Percentiles rank a stretch among this genome's conserved stretches.
These are phyloP conservation scores for Cuniculus paca DNA, from an alignment of 2,797 vertebrate genomes.

Conservation along the genomic window DNA sequence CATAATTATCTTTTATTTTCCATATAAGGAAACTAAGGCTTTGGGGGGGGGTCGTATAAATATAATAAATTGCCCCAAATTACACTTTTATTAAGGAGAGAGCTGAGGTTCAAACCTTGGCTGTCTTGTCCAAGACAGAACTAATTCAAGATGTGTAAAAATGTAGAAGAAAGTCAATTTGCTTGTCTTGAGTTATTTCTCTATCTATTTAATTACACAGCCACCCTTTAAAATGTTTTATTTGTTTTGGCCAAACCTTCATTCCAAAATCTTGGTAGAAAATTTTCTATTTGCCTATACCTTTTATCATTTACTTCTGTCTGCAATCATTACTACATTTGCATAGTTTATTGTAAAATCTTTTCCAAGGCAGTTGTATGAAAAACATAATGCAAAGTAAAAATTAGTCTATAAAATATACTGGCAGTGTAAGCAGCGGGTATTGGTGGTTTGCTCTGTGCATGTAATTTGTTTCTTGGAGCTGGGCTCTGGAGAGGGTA, in stretches of 20 bases:
- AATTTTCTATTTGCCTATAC: neutral
- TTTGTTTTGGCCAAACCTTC: neutral
- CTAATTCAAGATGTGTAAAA: neutral
- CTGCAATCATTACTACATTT: neutral
- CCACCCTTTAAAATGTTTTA: neutral
- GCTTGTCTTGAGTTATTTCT: neutral
- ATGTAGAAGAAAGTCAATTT: neutral
- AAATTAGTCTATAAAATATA: conserved; percentile 12
- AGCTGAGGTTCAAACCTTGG: neutral
- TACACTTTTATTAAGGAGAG: neutral
- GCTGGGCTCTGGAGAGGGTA: neutral
- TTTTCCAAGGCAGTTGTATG: conserved; percentile 45
- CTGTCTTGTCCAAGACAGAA: neutral
- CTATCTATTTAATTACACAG: neutral
- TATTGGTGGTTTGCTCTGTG: neutral
- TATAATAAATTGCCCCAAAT: neutral
- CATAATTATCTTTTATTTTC: conserved; percentile 15
- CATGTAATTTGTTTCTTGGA: neutral
- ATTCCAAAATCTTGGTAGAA: neutral
- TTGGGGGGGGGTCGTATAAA: neutral
- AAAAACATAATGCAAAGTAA: conserved; percentile 65
- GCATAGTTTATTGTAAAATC: neutral
- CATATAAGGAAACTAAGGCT: neutral
- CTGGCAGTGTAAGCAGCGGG: neutral
- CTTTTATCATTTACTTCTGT: neutral